Conservation (phyloP, 2,888 invertebrate genomes). For the Smittia aterrima region DNA sequence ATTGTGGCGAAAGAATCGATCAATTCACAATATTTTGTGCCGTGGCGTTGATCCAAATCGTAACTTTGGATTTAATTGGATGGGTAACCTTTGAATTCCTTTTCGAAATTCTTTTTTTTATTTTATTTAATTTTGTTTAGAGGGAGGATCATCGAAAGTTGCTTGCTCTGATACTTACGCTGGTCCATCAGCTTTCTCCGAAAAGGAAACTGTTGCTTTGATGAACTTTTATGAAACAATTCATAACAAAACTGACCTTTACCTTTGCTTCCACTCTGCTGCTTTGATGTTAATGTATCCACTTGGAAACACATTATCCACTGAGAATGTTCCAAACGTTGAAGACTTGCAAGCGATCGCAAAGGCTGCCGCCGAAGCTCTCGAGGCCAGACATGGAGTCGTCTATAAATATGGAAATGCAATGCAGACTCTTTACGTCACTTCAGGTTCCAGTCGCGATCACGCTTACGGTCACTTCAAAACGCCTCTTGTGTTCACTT, state of each 20-base stretch:
- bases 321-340: slow-evolving; percentile 53
- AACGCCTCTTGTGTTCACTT: slow-evolving; percentile 65
- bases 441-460: slow-evolving; percentile 52
- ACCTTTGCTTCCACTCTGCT: slow-evolving; percentile 64
- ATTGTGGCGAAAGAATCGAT: slow-evolving; percentile 67
- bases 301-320: slow-evolving; percentile 56
- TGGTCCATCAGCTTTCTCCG: slow-evolving; percentile 59
- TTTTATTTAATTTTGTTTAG: background rate
- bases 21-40: slow-evolving; percentile 5
- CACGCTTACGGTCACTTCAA: slow-evolving; percentile 67
- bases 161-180: slow-evolving; percentile 54
- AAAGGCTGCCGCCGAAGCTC: slow-evolving; percentile 56
- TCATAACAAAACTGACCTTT: slow-evolving; percentile 54
- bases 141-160: slow-evolving; percentile 30
- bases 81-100: slow-evolving; percentile 42
- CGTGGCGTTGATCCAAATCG: slow-evolving; percentile 51
- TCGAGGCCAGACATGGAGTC: slow-evolving; percentile 58
- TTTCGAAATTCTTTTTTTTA: background rate
- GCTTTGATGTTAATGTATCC: slow-evolving; percentile 63
- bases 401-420: slow-evolving; percentile 59
- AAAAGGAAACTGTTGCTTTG: slow-evolving; percentile 57
- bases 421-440: slow-evolving; percentile 55
- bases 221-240: slow-evolving; percentile 55
- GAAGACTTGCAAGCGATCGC: slow-evolving; percentile 51
- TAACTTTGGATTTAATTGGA: slow-evolving; percentile 51